Evolutionary conservation across 2,797 vertebrate genomes (phyloP).

Genomic region (Acrossocheilus fasciatus): DNA sequence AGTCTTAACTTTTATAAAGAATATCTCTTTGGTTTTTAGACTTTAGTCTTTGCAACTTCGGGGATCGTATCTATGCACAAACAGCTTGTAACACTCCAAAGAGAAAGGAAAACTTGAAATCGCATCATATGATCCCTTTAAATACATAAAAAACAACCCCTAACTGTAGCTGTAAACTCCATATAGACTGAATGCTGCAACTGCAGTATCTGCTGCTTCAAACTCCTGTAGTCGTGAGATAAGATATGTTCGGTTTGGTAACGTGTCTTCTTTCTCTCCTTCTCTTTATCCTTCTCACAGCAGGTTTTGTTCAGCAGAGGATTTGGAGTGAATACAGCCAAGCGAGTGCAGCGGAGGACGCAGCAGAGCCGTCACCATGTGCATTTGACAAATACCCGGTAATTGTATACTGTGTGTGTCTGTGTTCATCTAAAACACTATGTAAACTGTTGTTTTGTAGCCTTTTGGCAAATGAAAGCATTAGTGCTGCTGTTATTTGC

Average conservation of each 20-base stretch:
- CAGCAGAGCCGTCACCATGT: constrained; percentile 16
- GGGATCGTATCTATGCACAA: too few relatives aligned
- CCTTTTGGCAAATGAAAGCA: not conserved
- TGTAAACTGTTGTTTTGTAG: not conserved
- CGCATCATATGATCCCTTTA: too few relatives aligned
- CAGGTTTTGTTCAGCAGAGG: constrained; percentile 23
- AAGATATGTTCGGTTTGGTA: not conserved
- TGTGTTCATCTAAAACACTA: not conserved
- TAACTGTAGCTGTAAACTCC: not conserved
- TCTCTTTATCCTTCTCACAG: not conserved
- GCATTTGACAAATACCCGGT: constrained; percentile 34
- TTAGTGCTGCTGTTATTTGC: not conserved
- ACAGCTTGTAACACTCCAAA: too few relatives aligned
- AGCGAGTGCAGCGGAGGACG: constrained; percentile 7
- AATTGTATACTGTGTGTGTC: not conserved
- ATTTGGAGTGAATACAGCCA: not conserved
- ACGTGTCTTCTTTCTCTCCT: not conserved
- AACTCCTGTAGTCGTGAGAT: not conserved
- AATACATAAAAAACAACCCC: not conserved
- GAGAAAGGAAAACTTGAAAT: too few relatives aligned
- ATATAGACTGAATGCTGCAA: not conserved
- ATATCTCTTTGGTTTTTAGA: too few relatives aligned
- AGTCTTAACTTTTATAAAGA: too few relatives aligned
- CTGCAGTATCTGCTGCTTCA: not conserved
- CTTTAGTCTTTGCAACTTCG: too few relatives aligned